Conservation (phyloP, 2,113 vertebrate genomes). For the Vulpes vulpes region DNA sequence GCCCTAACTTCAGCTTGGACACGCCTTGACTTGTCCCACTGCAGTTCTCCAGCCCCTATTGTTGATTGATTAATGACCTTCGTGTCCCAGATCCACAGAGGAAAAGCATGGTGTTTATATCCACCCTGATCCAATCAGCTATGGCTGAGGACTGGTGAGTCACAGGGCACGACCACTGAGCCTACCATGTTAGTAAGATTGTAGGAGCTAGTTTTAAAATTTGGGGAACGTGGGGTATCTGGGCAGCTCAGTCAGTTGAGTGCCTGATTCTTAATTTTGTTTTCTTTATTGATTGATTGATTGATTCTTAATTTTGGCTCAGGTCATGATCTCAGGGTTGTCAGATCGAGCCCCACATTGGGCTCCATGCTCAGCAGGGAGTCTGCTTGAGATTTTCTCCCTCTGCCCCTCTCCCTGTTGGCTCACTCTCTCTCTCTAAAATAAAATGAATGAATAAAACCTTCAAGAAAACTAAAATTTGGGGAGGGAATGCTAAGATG, state of each 20-base stretch:
- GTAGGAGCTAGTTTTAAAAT: neutral
- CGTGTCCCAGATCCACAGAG: neutral
- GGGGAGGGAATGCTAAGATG: neutral
- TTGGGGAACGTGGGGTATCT: neutral
- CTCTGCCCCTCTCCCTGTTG: neutral
- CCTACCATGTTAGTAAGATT: neutral
- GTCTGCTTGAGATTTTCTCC: neutral
- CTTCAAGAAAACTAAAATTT: neutral
- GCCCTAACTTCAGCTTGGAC: neutral
- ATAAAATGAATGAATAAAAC: neutral
- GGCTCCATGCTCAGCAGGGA: neutral
- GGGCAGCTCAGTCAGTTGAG: neutral
- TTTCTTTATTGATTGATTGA: neutral
- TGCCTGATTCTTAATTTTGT: neutral
- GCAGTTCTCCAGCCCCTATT: neutral
- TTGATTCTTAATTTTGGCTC: neutral
- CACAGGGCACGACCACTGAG: neutral
- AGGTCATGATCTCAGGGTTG: neutral
- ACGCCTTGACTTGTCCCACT: neutral
- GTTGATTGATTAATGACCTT: neutral
- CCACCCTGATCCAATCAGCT: neutral
- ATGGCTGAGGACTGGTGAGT: neutral
- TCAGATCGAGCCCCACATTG: neutral
- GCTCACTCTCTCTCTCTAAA: neutral
- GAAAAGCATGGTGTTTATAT: neutral